Percentiles rank a stretch among this genome's conserved stretches.
These are phyloP conservation scores for Pogonognathellus flavescens DNA, from an alignment of 1,140 invertebrate genomes.

Conservation along the genomic window DNA sequence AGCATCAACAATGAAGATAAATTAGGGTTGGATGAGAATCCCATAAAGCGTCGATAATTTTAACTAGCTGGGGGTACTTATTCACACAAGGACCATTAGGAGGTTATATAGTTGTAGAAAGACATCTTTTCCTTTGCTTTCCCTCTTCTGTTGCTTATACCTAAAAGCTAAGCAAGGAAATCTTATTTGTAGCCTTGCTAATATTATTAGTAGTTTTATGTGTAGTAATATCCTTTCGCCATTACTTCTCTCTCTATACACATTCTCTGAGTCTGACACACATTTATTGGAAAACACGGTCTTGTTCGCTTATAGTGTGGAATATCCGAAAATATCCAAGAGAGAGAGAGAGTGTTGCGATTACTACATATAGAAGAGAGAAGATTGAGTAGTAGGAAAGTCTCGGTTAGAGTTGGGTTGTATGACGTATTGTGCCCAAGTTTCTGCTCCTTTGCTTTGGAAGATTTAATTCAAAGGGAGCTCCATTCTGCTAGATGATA, in stretches of 20 bases:
- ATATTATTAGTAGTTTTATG: not conserved
- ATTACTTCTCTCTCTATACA: no score
- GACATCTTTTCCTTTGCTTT: not conserved
- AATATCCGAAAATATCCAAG: no score
- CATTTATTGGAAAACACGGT: no score
- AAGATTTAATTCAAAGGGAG: conserved; percentile 37
- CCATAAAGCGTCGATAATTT: no score
- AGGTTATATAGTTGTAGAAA: not conserved
- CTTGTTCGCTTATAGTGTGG: no score
- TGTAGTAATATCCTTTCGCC: not conserved
- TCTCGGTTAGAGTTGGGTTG: not conserved
- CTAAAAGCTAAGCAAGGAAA: not conserved
- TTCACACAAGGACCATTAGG: no score
- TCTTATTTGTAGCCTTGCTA: not conserved
- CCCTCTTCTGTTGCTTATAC: not conserved
- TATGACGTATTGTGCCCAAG: not conserved
- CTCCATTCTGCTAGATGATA: conserved; percentile 44
- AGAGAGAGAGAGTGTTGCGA: not conserved
- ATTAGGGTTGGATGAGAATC: no score
- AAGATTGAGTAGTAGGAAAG: not conserved
- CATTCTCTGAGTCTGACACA: no score
- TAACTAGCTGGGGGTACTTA: no score
- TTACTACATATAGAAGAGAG: not conserved
- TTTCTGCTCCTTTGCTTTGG: conserved; percentile 22
- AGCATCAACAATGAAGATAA: no score